phyloP scores from a whole-genome alignment of 2,113 vertebrate species.

The Oenanthe oenanthe region DNA sequence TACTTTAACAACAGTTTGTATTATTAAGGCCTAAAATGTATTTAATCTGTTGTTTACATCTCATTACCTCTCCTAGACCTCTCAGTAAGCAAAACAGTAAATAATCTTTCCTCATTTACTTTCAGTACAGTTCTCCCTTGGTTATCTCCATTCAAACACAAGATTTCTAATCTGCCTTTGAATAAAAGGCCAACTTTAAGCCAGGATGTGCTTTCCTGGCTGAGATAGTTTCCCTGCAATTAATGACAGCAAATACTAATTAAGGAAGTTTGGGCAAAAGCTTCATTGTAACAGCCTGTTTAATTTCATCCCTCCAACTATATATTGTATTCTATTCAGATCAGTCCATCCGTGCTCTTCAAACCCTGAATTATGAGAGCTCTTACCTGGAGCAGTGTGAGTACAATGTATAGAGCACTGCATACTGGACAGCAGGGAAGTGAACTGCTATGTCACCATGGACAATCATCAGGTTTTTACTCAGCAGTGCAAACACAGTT shows the following conservation, averaged over 20 bases:
- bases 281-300: not conserved
- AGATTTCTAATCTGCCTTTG: not conserved
- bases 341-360: not conserved
- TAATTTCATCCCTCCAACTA: not conserved
- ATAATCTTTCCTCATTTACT: not conserved
- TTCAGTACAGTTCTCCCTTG: not conserved
- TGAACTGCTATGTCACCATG: slow-evolving; percentile 89
- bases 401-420: slow-evolving; percentile 93
- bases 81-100: not conserved
- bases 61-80: not conserved
- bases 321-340: not conserved
- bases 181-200: not conserved
- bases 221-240: not conserved
- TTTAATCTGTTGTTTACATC: not conserved
- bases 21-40: not conserved
- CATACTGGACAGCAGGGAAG: slow-evolving; percentile 93
- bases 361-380: not conserved
- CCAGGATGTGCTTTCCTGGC: not conserved
- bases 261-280: not conserved
- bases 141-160: not conserved
- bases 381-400: slow-evolving; percentile 96
- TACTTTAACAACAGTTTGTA: not conserved
- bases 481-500: slow-evolving; percentile 94
- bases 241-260: not conserved
- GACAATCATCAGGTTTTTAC: slow-evolving; percentile 91